phyloP scores from a whole-genome alignment of 2,888 invertebrate species.

The Choristoneura rosaceana region DNA sequence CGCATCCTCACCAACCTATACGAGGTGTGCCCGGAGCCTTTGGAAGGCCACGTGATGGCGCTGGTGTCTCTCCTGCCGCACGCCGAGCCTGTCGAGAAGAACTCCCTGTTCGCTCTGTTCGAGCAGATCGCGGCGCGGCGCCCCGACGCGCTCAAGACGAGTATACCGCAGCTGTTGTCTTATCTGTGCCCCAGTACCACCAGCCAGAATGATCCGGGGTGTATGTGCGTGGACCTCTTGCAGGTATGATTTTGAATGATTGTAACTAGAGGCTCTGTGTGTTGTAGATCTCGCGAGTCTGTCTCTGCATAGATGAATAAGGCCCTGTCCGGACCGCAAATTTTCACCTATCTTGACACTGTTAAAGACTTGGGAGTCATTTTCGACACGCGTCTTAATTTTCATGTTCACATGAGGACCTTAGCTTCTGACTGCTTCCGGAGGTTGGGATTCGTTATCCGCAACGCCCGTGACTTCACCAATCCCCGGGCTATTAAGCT shows the following conservation, averaged over 20 bases:
- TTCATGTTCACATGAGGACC: too few species aligned
- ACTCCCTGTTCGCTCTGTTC: constrained; percentile 93
- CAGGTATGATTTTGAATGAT: constrained; percentile 57
- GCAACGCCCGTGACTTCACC: too few species aligned
- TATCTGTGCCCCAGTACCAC: constrained; percentile 86
- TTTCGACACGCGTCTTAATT: too few species aligned
- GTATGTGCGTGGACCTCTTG: constrained; percentile 79
- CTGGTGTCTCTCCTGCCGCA: constrained; percentile 92
- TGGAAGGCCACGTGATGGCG: constrained; percentile 93
- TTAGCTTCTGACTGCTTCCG: too few species aligned
- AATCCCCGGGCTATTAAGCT: too few species aligned
- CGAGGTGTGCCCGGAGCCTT: constrained; percentile 93
- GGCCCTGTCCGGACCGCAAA: too few species aligned
- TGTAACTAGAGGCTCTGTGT: background rate
- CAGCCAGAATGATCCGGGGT: constrained; percentile 70
- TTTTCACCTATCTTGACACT: too few species aligned
- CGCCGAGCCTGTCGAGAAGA: constrained; percentile 94
- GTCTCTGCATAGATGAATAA: too few species aligned
- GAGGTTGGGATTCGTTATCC: too few species aligned
- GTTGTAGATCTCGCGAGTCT: too few species aligned
- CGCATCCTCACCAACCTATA: constrained; percentile 96
- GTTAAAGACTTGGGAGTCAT: too few species aligned
- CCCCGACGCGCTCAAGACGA: constrained; percentile 92
- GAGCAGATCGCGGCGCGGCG: constrained; percentile 93
- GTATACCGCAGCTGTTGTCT: constrained; percentile 92